phyloP scores from a whole-genome alignment of 2,113 vertebrate species.

The Chaenogobius annularis region DNA sequence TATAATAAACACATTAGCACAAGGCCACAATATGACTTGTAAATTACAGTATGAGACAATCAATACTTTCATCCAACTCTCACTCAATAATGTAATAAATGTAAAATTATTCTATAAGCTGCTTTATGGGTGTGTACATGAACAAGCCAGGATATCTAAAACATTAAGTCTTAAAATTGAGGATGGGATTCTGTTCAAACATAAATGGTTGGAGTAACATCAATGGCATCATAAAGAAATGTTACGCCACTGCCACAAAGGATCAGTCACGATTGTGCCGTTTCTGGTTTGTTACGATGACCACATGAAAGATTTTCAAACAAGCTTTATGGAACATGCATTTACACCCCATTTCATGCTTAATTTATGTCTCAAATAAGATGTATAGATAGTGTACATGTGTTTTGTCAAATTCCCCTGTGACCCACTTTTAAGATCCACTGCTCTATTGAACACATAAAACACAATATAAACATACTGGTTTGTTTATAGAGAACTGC shows the following conservation, averaged over 20 bases:
- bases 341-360: background rate
- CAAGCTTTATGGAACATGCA: background rate
- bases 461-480: background rate
- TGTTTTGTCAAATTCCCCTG: background rate
- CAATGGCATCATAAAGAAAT: background rate
- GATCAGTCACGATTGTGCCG: background rate
- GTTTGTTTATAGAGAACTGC: too few relatives aligned
- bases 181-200: background rate
- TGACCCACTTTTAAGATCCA: background rate
- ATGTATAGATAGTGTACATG: background rate
- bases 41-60: too few relatives aligned
- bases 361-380: background rate
- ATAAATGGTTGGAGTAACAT: background rate
- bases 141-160: background rate
- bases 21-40: background rate
- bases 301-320: background rate
- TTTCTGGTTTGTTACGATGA: background rate
- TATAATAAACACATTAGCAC: background rate
- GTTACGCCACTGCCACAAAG: background rate
- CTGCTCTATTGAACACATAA: too few relatives aligned
- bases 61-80: background rate
- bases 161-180: background rate
- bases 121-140: background rate
- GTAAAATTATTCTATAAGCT: background rate
- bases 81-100: slow-evolving; percentile 1